Percentiles rank a stretch among this genome's conserved stretches.
Conservation (phyloP, 2,113 vertebrate species). For the Antechinus flavipes region DNA sequence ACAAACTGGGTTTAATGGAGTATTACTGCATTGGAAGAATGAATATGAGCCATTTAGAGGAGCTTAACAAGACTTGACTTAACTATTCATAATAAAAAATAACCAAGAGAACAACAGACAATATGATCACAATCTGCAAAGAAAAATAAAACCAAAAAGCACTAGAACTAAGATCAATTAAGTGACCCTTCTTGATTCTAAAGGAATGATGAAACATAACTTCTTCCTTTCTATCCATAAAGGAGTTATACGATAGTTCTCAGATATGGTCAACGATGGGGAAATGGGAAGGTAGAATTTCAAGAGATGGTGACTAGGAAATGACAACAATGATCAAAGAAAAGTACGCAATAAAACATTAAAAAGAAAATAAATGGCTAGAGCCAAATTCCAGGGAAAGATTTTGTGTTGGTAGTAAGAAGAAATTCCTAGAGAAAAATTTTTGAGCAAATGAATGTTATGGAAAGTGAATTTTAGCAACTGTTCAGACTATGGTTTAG, state of each 20-base stretch:
- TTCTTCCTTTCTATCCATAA: not conserved
- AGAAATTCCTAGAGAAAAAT: not conserved
- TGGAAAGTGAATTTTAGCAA: not conserved
- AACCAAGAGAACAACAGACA: not conserved
- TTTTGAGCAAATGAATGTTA: not conserved
- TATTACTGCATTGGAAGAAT: not conserved
- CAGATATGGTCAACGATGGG: not conserved
- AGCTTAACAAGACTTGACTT: not conserved
- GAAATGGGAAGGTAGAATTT: not conserved
- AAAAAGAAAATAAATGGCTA: not conserved
- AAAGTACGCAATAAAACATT: not conserved
- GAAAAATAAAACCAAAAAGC: not conserved
- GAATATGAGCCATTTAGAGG: not conserved
- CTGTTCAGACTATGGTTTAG: not conserved
- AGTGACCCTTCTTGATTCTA: not conserved
- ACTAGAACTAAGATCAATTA: not conserved
- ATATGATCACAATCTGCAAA: not conserved
- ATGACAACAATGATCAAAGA: not conserved
- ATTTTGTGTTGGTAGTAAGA: not conserved
- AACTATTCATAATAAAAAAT: not conserved
- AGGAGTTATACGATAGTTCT: not conserved
- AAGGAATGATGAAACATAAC: not conserved
- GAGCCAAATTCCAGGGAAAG: not conserved
- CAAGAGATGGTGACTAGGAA: not conserved
- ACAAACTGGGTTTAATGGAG: not conserved